Conservation (phyloP, 2,888 invertebrate species). For the Metellina segmentata region DNA sequence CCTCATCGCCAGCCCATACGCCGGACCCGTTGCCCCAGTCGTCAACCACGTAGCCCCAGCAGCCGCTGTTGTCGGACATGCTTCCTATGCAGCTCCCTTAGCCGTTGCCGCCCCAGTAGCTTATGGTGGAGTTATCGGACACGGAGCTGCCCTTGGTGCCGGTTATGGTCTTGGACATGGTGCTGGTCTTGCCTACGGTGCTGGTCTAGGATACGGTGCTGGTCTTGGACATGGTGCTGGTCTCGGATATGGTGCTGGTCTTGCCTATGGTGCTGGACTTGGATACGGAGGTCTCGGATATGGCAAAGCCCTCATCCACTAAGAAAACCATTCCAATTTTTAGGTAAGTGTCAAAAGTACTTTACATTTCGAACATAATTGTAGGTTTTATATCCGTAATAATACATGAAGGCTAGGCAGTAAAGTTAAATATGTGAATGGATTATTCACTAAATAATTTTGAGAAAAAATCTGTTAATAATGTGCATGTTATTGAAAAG, state of each 20-base stretch:
- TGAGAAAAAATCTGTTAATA: no score
- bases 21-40: slow-evolving; percentile 32
- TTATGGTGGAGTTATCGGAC: slow-evolving; percentile 23
- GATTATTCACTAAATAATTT: no score
- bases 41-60: background rate
- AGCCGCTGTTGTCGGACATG: background rate
- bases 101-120: slow-evolving; percentile 1
- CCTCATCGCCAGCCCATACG: slow-evolving; percentile 10
- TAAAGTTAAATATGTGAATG: no score
- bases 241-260: no score
- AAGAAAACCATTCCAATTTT: background rate
- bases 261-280: background rate
- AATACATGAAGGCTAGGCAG: no score
- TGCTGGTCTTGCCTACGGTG: background rate
- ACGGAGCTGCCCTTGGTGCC: slow-evolving; percentile 15
- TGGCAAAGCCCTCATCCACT: slow-evolving; percentile 24
- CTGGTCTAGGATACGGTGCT: background rate
- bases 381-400: no score
- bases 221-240: background rate
- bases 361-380: no score
- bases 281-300: background rate
- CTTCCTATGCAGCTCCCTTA: background rate
- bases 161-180: background rate
- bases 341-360: no score
- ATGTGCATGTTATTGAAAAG: no score